Base-by-base conservation (phyloP, 2,888 invertebrate species). In the Oegoconia quadripuncta region DNA sequence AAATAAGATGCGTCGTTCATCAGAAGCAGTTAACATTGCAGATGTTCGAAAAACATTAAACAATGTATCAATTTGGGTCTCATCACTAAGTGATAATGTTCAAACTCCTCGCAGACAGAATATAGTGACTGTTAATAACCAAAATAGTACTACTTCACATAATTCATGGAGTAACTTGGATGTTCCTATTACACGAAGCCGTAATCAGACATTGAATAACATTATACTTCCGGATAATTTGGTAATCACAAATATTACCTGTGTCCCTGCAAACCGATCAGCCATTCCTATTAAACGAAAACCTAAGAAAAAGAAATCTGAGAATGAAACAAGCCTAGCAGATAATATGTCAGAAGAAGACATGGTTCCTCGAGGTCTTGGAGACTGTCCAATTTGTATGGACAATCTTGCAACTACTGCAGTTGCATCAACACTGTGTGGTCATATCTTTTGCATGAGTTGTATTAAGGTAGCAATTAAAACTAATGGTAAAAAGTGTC, bases 381-480 rank as follows among this genome's bases (percentile, higher is more conserved):
- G 70, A 4, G 68, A 70, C 20, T 78, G 78, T 34, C 75, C 76
- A 11, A 75, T 78, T 23, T 78, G 78, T 42, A 59, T 75, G 57
- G 75, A 75, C 1, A 54, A 40, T 31, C 46, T 75, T 6, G 34
- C 50, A n/a, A 52, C 40, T 9, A 55, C 44, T 27, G 25, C 48
- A 3, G 49, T 75, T 9, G 75, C 61, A 25, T 73, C 75, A 16
- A 77, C 77, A 12, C 50, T 65, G 27, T 78, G 76, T 56, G 78
- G 78, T 1, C 78, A 78, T 55, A 49, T 78, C 3, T 77, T 76
- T 43, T 78, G 77, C 44, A 57, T 71, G 51, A 39, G 20, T 2
- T 77, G 77, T 44, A 64, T 78, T 28, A 39, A 59, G 48, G 42
- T 45, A 28, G 56, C 74, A 13, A 28, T 71, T 13, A 59, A 28